These are phyloP conservation scores for Meghimatium bilineatum DNA, from an alignment of 2,888 invertebrate species.

Conservation along the genomic window DNA sequence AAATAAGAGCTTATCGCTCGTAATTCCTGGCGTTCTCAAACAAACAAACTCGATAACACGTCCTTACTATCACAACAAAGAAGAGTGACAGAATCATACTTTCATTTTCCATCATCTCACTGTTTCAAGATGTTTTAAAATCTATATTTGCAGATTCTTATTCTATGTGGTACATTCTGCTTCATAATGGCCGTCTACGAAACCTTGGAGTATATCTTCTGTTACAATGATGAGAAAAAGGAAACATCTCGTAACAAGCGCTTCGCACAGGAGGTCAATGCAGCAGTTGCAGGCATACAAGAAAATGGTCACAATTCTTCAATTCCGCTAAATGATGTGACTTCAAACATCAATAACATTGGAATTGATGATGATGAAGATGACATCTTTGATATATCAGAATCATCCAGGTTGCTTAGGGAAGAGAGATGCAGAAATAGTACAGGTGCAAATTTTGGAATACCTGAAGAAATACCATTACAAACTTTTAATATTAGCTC, in stretches of 20 bases:
- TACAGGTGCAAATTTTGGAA: background rate
- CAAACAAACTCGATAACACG: too few species aligned
- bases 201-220: slow-evolving; percentile 71
- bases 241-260: slow-evolving; percentile 57
- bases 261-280: slow-evolving; percentile 50
- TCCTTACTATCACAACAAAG: too few species aligned
- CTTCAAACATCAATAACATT: background rate
- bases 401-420: slow-evolving; percentile 8
- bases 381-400: slow-evolving; percentile 30
- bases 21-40: too few species aligned
- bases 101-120: too few species aligned
- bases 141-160: slow-evolving; percentile 62
- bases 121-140: too few species aligned
- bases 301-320: background rate
- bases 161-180: slow-evolving; percentile 65
- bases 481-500: slow-evolving; percentile 12
- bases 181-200: slow-evolving; percentile 71
- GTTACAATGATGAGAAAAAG: slow-evolving; percentile 73
- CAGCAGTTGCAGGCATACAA: background rate
- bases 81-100: too few species aligned
- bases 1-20: too few species aligned
- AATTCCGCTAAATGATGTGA: background rate
- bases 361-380: slow-evolving; percentile 35
- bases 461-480: slow-evolving; percentile 19
- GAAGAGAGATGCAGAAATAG: background rate